Percentiles rank a stretch among this genome's conserved stretches.
These are phyloP conservation scores for Xenopus tropicalis DNA, from an alignment of 2,113 vertebrate genomes.

Conservation along the genomic window DNA sequence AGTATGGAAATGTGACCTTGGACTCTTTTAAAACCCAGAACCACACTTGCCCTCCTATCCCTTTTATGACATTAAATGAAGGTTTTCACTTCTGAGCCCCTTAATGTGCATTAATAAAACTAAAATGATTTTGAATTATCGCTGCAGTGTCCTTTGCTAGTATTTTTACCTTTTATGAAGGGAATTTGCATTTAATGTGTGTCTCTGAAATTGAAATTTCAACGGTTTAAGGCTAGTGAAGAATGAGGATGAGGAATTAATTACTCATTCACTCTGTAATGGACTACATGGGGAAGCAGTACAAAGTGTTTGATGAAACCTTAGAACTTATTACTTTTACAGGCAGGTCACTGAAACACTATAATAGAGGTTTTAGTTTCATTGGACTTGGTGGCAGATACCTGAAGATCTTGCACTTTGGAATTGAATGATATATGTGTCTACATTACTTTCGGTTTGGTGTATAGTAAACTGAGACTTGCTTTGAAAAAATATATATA, in stretches of 20 bases:
- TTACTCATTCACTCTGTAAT: constrained; percentile 38
- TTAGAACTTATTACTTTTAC: constrained; percentile 28
- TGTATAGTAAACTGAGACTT: no score
- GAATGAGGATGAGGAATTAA: constrained; percentile 43
- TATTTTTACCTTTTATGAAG: constrained; percentile 45
- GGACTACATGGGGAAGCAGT: constrained; percentile 27
- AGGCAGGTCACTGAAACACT: constrained; percentile 40
- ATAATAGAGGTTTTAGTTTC: constrained; percentile 35
- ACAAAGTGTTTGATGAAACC: constrained; percentile 32
- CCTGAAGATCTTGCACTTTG: neutral
- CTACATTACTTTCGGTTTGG: neutral
- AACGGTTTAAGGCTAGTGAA: constrained; percentile 35
- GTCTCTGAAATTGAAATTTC: constrained; percentile 44
- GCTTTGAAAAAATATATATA: no score
- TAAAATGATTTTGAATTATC: constrained; percentile 42
- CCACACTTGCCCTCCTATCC: constrained; percentile 17
- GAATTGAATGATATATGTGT: constrained; percentile 9
- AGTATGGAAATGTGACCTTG: constrained; percentile 36
- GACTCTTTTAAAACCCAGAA: constrained; percentile 32
- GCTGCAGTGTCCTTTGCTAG: constrained; percentile 42
- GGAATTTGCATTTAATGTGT: constrained; percentile 45
- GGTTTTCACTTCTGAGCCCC: constrained; percentile 55
- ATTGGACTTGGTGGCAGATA: constrained; percentile 19
- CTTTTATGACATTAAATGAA: constrained; percentile 49
- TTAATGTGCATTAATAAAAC: constrained; percentile 60